Conservation (phyloP, 2,888 invertebrate species). For the Matsumyia berberina region DNA sequence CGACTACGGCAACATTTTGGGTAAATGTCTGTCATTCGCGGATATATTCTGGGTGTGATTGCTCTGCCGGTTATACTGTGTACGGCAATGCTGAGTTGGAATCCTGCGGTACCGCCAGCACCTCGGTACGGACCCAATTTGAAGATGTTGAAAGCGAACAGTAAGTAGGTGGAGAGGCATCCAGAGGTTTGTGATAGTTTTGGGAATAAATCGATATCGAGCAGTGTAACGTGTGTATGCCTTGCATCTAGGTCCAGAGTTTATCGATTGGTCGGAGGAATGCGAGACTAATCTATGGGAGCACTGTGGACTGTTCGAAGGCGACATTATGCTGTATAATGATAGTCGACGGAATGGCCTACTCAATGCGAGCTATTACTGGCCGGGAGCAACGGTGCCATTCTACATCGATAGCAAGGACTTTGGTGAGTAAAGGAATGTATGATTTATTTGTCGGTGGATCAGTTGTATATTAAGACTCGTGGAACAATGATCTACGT, state of each 20-base stretch:
- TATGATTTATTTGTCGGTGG: background rate
- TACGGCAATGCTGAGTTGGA: conserved; percentile 69
- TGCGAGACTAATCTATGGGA: conserved; percentile 86
- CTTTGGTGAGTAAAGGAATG: conserved; percentile 84
- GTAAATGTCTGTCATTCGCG: conserved; percentile 56
- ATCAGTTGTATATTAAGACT: background rate
- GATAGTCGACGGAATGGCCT: conserved; percentile 84
- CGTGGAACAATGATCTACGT: too few relatives aligned
- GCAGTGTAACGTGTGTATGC: conserved; percentile 59
- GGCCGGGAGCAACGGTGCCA: conserved; percentile 86
- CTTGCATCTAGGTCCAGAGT: conserved; percentile 79
- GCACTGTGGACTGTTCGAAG: conserved; percentile 86
- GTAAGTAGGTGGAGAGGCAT: conserved; percentile 78
- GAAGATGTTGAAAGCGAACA: conserved; percentile 81
- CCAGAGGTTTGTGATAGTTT: conserved; percentile 68
- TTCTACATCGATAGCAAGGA: conserved; percentile 85
- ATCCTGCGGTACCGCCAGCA: conserved; percentile 79
- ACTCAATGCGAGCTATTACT: conserved; percentile 84
- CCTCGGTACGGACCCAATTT: conserved; percentile 81
- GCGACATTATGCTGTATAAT: conserved; percentile 86
- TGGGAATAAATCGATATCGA: conserved; percentile 56
- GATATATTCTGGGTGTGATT: conserved; percentile 67
- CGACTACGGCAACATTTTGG: conserved; percentile 36
- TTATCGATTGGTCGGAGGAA: conserved; percentile 84
- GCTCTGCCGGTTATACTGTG: conserved; percentile 51